Percentiles rank a stretch among this genome's conserved stretches.
phyloP scores from a whole-genome alignment of 2,113 vertebrate genomes.

The Dasyornis broadbenti region DNA sequence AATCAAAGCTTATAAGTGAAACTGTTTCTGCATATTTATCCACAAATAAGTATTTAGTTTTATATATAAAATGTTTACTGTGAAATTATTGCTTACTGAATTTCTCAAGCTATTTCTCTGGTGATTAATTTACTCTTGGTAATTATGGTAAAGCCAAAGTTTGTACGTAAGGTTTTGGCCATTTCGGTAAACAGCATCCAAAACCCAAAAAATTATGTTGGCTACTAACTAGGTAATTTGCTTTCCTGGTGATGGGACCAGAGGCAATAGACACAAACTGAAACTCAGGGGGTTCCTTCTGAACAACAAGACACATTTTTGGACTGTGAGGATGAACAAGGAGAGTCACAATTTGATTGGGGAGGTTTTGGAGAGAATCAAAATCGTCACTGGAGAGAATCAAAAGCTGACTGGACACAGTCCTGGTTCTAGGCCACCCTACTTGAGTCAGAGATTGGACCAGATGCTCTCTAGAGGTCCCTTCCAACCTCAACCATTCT shows the following conservation, averaged over 20 bases:
- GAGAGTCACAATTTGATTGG: background rate
- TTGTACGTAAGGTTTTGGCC: background rate
- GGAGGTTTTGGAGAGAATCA: background rate
- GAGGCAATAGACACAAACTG: background rate
- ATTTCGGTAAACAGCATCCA: background rate
- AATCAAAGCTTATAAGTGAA: background rate
- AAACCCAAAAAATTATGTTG: background rate
- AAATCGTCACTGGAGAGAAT: background rate
- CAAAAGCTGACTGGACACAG: background rate
- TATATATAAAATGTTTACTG: background rate
- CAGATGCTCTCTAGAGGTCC: background rate
- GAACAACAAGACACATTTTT: background rate
- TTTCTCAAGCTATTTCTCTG: background rate
- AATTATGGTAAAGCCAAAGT: background rate
- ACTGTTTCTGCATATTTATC: background rate
- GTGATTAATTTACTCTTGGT: background rate
- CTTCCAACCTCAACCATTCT: background rate
- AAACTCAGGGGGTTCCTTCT: background rate
- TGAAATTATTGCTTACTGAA: background rate
- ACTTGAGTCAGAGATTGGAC: background rate
- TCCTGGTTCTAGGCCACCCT: background rate
- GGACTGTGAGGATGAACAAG: background rate
- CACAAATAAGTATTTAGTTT: background rate
- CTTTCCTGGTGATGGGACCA: background rate
- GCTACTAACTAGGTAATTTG: background rate